Evolutionary conservation across 2,113 vertebrate species (phyloP).

Genomic region (Cephalopholis sonnerati): DNA sequence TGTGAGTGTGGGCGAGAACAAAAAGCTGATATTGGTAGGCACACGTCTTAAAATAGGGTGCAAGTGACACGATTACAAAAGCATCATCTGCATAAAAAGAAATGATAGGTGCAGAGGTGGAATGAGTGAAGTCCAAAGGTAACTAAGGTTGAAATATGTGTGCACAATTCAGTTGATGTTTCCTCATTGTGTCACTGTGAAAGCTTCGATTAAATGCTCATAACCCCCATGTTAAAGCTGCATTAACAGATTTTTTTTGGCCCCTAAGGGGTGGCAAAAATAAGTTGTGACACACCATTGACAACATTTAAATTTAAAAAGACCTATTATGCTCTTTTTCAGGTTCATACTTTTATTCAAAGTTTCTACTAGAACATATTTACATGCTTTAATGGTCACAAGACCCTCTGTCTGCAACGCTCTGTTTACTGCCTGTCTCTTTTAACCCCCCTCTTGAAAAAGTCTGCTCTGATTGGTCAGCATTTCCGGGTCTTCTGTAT

Average conservation of each 20-base stretch:
- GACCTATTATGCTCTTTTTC: not conserved
- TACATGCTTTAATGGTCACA: too few relatives aligned
- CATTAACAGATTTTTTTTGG: not conserved
- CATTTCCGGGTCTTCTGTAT: too few relatives aligned
- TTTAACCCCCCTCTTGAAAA: too few relatives aligned
- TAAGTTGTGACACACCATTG: not conserved
- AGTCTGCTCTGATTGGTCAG: too few relatives aligned
- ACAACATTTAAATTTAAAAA: not conserved
- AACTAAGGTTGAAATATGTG: not conserved
- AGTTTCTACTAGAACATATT: too few relatives aligned
- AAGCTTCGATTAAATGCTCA: not conserved
- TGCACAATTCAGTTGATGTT: not conserved
- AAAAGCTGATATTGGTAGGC: slow-evolving; percentile 1
- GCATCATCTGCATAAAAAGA: slow-evolving; percentile 20
- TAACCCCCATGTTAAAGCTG: not conserved
- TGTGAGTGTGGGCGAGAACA: slow-evolving; percentile 22
- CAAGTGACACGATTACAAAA: slow-evolving; percentile 5
- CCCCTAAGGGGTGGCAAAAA: not conserved
- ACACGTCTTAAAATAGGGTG: slow-evolving; percentile 1
- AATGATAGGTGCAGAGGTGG: not conserved
- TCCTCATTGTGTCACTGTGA: not conserved
- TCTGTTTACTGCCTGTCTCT: too few relatives aligned
- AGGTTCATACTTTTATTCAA: not conserved
- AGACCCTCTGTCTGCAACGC: too few relatives aligned
- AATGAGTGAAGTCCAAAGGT: not conserved